Evolutionary conservation across 2,797 vertebrate species (phyloP).

Genomic region (Argyrosomus regius): DNA sequence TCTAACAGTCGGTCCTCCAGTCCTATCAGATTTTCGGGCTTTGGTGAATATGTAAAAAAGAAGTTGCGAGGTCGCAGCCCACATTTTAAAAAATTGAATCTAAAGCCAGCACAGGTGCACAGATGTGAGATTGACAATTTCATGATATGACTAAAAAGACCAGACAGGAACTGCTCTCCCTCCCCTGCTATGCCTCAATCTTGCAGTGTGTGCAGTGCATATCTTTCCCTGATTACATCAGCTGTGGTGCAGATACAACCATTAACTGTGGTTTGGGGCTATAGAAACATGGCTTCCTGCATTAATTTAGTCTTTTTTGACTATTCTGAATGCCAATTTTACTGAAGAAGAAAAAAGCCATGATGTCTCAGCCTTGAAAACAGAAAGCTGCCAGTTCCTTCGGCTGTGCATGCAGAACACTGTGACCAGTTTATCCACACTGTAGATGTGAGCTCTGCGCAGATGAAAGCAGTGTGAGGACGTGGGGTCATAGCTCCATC

Average conservation of each 20-base stretch:
- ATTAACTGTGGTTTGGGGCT: constrained; percentile 55
- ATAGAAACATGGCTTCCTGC: constrained; percentile 47
- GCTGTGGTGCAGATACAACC: constrained; percentile 57
- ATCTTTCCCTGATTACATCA: constrained; percentile 65
- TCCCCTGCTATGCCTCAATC: constrained; percentile 50
- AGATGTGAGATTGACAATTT: constrained; percentile 59
- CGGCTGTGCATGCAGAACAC: constrained; percentile 4
- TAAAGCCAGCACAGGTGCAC: constrained; percentile 55
- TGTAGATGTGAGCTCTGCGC: constrained; percentile 35
- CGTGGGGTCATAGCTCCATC: constrained; percentile 30
- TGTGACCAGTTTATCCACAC: constrained; percentile 29
- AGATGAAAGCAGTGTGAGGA: constrained; percentile 42
- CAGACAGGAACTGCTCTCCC: constrained; percentile 35
- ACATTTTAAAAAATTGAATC: constrained; percentile 33
- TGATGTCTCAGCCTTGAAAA: constrained; percentile 21
- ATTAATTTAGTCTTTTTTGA: constrained; percentile 51
- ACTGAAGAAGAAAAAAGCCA: constrained; percentile 8
- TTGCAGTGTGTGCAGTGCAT: constrained; percentile 59
- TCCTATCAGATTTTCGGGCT: constrained; percentile 16
- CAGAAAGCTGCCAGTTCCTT: constrained; percentile 16
- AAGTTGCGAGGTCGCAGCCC: constrained; percentile 24
- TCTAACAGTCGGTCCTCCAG: constrained; percentile 6
- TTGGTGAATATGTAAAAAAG: constrained; percentile 38
- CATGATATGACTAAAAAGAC: constrained; percentile 46
- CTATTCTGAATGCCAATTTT: constrained; percentile 29